Evolutionary conservation across 23 tunicate species (phyloP).

Genomic region (Ciona savignyi): DNA sequence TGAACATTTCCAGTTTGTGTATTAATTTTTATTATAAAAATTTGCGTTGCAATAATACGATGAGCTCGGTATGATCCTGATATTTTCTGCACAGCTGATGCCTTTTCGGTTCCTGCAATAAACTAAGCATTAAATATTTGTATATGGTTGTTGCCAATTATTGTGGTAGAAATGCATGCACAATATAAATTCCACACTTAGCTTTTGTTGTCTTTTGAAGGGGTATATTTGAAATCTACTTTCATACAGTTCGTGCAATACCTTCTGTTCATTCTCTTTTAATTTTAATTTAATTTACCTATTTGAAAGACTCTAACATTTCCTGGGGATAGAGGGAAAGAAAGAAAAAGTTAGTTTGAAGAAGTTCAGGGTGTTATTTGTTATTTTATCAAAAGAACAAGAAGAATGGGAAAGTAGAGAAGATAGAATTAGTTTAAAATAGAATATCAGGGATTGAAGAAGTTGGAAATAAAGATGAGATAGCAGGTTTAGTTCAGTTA

Average conservation of each 20-base stretch:
- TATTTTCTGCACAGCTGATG: too few species aligned
- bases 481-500: too few species aligned
- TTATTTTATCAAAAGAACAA: neutral
- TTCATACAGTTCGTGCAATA: too few species aligned
- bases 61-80: too few species aligned
- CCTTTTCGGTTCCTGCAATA: too few species aligned
- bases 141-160: neutral
- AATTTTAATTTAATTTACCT: too few species aligned
- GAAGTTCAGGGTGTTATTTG: neutral
- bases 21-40: too few species aligned
- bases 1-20: too few species aligned
- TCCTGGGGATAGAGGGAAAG: constrained; percentile 1
- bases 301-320: too few species aligned
- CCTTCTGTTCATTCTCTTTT: neutral
- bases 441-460: neutral
- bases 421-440: neutral
- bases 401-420: neutral
- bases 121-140: neutral
- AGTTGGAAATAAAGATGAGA: neutral
- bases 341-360: neutral
- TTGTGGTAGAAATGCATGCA: neutral
- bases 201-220: neutral
- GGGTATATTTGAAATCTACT: neutral
- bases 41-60: too few species aligned
- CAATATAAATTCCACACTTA: neutral